phyloP scores from a whole-genome alignment of 2,797 vertebrate genomes.

The Brotula barbata region DNA sequence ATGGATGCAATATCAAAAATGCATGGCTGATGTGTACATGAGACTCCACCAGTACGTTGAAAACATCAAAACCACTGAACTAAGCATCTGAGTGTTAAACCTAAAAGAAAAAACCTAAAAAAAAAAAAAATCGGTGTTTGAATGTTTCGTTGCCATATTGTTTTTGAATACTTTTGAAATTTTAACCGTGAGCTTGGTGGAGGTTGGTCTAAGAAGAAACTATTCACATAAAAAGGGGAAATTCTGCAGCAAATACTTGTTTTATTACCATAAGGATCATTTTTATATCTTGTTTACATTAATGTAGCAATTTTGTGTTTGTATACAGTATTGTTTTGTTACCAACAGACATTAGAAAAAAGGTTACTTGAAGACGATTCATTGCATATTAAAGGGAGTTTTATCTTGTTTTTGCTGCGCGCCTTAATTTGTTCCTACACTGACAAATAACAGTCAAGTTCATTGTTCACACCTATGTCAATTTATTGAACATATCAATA shows the following conservation, averaged over 20 bases:
- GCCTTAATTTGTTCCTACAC: constrained; percentile 30
- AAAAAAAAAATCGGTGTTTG: constrained; percentile 67
- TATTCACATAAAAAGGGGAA: constrained; percentile 64
- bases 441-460: constrained; percentile 1
- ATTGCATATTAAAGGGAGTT: constrained; percentile 85
- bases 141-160: constrained; percentile 80
- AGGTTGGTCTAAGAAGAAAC: constrained; percentile 61
- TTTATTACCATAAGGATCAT: constrained; percentile 81
- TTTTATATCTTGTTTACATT: constrained; percentile 85
- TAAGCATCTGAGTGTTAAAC: constrained; percentile 69
- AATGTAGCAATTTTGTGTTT: constrained; percentile 85
- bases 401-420: constrained; percentile 74
- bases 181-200: constrained; percentile 71
- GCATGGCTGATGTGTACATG: constrained; percentile 78
- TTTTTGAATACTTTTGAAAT: constrained; percentile 71
- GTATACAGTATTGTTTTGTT: constrained; percentile 86
- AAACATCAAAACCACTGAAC: constrained; percentile 71
- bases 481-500: constrained; percentile 68
- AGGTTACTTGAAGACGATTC: constrained; percentile 81
- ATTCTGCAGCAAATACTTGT: constrained; percentile 77
- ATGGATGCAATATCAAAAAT: constrained; percentile 76
- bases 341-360: constrained; percentile 79
- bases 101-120: constrained; percentile 35
- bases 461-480: constrained; percentile 8
- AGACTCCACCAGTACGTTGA: constrained; percentile 70